phyloP scores from a whole-genome alignment of 53 echinoderm and acorn worm genomes.

The Hippasteria phrygiana region DNA sequence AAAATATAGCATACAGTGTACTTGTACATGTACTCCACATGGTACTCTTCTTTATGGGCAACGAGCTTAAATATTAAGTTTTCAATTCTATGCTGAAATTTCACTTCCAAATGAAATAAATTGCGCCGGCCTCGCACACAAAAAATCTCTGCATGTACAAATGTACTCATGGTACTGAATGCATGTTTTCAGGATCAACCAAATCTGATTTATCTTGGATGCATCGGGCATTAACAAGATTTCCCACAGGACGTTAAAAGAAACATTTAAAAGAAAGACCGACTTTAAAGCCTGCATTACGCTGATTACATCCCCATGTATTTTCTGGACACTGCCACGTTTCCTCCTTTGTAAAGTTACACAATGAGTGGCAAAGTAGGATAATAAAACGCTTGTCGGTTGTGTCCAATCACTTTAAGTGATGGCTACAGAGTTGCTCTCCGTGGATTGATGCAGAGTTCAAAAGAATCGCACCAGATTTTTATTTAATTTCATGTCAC shows the following conservation, averaged over 20 bases:
- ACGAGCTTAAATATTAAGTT: too few relatives aligned
- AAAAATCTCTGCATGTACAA: not conserved
- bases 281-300: slow-evolving; percentile 50
- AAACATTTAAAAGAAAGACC: not conserved
- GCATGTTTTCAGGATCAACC: not conserved
- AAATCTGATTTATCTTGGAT: not conserved
- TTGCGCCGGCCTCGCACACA: too few relatives aligned
- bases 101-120: too few relatives aligned
- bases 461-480: too few relatives aligned
- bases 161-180: not conserved
- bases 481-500: too few relatives aligned
- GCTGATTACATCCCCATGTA: slow-evolving; percentile 26
- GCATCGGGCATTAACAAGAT: slow-evolving; percentile 3
- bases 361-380: not conserved
- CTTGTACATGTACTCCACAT: too few relatives aligned
- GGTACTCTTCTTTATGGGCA: too few relatives aligned
- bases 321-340: not conserved
- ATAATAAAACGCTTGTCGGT: slow-evolving; percentile 2
- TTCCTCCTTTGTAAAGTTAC: not conserved
- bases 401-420: not conserved
- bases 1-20: too few relatives aligned
- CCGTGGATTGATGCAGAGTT: not conserved
- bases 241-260: slow-evolving; percentile 26
- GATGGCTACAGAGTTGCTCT: not conserved
- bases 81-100: too few relatives aligned